Evolutionary conservation across 2,888 invertebrate genomes (phyloP).

Genomic region (Pyrrhosoma nymphula): DNA sequence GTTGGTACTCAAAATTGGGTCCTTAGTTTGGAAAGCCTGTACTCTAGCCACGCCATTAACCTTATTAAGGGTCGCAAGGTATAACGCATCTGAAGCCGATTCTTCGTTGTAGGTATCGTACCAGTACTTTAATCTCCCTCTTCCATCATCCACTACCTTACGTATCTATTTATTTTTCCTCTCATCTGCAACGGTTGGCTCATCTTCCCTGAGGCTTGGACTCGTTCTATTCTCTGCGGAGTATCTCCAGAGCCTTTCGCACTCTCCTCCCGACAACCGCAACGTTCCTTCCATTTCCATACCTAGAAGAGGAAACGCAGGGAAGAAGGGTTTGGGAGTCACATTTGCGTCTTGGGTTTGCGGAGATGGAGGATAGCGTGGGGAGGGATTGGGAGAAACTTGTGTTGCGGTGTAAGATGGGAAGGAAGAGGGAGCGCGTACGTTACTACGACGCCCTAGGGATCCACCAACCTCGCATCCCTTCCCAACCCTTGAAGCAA

Average conservation of each 20-base stretch:
- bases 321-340: background rate
- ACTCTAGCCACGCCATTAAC: too few relatives aligned
- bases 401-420: background rate
- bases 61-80: too few relatives aligned
- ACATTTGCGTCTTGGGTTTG: background rate
- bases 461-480: background rate
- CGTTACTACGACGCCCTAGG: constrained; percentile 1
- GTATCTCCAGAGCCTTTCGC: too few relatives aligned
- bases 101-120: too few relatives aligned
- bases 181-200: background rate
- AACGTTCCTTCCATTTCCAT: background rate
- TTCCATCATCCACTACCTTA: background rate
- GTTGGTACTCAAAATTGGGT: too few relatives aligned
- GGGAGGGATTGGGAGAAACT: background rate
- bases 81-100: too few relatives aligned
- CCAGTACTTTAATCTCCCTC: too few relatives aligned
- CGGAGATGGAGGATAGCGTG: background rate
- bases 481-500: background rate
- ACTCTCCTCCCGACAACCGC: too few relatives aligned
- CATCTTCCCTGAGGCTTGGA: background rate
- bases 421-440: background rate
- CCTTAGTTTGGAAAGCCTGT: too few relatives aligned
- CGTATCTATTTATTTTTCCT: background rate
- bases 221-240: too few relatives aligned
- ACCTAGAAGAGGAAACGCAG: background rate